Conservation (phyloP, 2,888 invertebrate genomes). For the Villa cingulata region DNA sequence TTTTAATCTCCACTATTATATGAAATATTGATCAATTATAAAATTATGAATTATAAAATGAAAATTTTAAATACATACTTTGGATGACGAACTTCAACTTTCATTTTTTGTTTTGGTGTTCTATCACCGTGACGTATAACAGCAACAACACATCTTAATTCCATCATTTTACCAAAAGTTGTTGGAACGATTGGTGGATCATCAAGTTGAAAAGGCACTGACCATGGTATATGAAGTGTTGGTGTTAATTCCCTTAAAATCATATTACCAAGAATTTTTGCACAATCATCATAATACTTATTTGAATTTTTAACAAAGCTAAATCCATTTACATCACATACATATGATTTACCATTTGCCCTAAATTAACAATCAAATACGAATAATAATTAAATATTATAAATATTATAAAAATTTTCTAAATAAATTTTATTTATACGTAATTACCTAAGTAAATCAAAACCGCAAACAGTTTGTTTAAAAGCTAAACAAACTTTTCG, state of each 20-base stretch:
- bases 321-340: slow-evolving; percentile 99
- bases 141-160: slow-evolving; percentile 85
- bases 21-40: slow-evolving; percentile 2
- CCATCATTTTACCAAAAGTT: slow-evolving; percentile 96
- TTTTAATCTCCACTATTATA: neutral
- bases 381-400: too few species aligned
- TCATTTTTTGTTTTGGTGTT: slow-evolving; percentile 99
- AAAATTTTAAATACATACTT: slow-evolving; percentile 44
- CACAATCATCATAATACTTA: slow-evolving; percentile 99
- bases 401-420: too few species aligned
- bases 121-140: slow-evolving; percentile 96
- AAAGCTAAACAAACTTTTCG: slow-evolving; percentile 92
- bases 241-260: slow-evolving; percentile 89
- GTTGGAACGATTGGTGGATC: slow-evolving; percentile 99
- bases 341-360: slow-evolving; percentile 97
- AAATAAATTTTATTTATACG: too few species aligned
- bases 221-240: slow-evolving; percentile 93
- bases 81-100: slow-evolving; percentile 93
- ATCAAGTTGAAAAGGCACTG: slow-evolving; percentile 90
- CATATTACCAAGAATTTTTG: slow-evolving; percentile 96
- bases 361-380: slow-evolving; percentile 39
- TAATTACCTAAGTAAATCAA: slow-evolving; percentile 77
- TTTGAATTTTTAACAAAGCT: slow-evolving; percentile 99
- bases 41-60: too few species aligned
- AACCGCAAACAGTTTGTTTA: slow-evolving; percentile 98